Evolutionary conservation across 2,888 invertebrate genomes (phyloP).

Genomic region (Euspilapteryx auroguttella): DNA sequence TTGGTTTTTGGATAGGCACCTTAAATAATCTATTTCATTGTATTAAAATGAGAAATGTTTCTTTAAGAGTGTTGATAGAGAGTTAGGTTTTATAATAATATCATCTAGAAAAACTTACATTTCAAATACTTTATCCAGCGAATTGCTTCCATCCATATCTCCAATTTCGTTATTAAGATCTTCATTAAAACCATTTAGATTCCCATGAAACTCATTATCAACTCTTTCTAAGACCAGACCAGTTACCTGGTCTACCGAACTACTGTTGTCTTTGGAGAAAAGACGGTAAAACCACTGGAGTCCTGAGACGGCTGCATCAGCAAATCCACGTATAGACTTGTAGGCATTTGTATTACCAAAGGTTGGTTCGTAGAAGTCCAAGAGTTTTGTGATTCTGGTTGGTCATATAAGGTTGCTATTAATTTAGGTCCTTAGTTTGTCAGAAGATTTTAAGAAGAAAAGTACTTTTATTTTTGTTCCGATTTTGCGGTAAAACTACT

Average conservation of each 20-base stretch:
- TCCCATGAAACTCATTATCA: constrained; percentile 19
- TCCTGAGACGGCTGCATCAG: constrained; percentile 20
- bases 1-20: no score
- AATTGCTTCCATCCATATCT: not conserved
- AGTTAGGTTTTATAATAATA: no score
- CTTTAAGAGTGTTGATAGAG: no score
- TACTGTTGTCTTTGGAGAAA: constrained; percentile 13
- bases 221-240: constrained; percentile 8
- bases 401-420: no score
- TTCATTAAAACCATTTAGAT: constrained; percentile 16
- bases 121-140: constrained; percentile 19
- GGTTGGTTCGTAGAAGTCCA: constrained; percentile 34
- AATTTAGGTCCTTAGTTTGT: no score
- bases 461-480: no score
- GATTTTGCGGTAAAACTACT: no score
- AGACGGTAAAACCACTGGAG: constrained; percentile 27
- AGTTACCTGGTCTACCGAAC: constrained; percentile 10
- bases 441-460: no score
- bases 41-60: no score
- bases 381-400: constrained; percentile 30
- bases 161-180: no score
- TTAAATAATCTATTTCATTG: no score
- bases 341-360: constrained; percentile 37
- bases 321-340: constrained; percentile 21
- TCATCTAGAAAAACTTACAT: constrained; percentile 25